Evolutionary conservation across 1,140 invertebrate species (phyloP).

Genomic region (Brachystomella parvula): DNA sequence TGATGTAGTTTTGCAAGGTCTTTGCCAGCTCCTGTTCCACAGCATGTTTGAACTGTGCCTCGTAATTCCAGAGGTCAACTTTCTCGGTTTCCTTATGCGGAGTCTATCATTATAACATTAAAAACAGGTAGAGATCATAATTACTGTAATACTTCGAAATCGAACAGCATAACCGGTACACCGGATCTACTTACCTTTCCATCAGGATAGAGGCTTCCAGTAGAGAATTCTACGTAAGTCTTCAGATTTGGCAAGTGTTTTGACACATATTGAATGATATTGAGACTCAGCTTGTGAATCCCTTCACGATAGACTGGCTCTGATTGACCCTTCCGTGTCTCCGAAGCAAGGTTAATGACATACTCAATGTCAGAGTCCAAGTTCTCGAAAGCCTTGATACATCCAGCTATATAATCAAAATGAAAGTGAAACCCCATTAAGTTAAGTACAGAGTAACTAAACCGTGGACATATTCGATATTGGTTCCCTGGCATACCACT

Average conservation of each 20-base stretch:
- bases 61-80: slow-evolving; percentile 63
- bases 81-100: slow-evolving; percentile 66
- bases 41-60: slow-evolving; percentile 72
- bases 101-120: slow-evolving; percentile 44
- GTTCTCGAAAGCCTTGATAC: slow-evolving; percentile 62
- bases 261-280: slow-evolving; percentile 58
- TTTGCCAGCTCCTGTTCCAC: slow-evolving; percentile 69
- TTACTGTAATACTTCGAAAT: background rate
- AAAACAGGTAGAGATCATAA: background rate
- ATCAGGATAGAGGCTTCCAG: slow-evolving; percentile 66
- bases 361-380: slow-evolving; percentile 58
- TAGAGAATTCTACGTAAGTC: slow-evolving; percentile 73
- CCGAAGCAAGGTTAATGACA: slow-evolving; percentile 81
- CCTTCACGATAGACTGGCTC: slow-evolving; percentile 84
- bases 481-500: too few species aligned
- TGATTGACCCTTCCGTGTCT: slow-evolving; percentile 77
- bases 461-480: too few species aligned
- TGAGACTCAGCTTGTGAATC: slow-evolving; percentile 68
- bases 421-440: background rate
- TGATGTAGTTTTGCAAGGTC: slow-evolving; percentile 60
- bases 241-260: slow-evolving; percentile 44
- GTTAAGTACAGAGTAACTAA: too few species aligned
- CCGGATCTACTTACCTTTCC: slow-evolving; percentile 60
- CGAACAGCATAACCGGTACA: background rate
- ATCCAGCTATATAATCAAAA: slow-evolving; percentile 54